Base-by-base conservation (phyloP, 2,113 vertebrate genomes). In the Rhea americana region DNA sequence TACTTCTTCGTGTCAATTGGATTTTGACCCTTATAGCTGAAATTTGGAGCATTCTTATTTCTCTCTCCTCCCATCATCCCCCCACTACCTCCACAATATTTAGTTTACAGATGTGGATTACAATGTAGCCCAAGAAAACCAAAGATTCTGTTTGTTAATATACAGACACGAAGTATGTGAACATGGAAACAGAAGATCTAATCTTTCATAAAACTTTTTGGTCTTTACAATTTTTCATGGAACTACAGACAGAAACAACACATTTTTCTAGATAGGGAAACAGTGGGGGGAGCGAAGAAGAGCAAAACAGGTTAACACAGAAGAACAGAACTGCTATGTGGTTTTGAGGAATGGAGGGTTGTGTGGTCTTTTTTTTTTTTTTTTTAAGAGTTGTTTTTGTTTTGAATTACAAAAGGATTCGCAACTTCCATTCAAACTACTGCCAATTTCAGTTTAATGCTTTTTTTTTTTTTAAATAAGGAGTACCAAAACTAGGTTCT, bases 401-500 rank as follows among this genome's bases (percentile, higher is more conserved):
- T 73, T 79, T 28, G 45, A 55, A 68, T 26, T 76, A 43, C 35
- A 16, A 61, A 16, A 24, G 45, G 66, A 66, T 87, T 87, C 88
- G 63, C 79, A 87, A 59, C 35, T 47, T 43, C 75, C 65, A 68
- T 77, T 37, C 45, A 39, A 80, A 47, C 71, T 45, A 67, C 4
- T 22, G 66, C 25, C 56, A 68, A 24, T 70, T 91, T 87, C 65
- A 75, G 68, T 72, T 84, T 74, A 91, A 35, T 35, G 35, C 35
- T 35, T 35, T 35, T 35, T 35, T 79, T 65, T 84, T 30, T 70
- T 88, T 91, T 13, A 71, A 58, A 30, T 32, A 18, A 94, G 67
- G 73, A 82, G 68, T 24, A 89, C 53, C 65, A 90, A 83, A 89
- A 28, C 45, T 45, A 65, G 76, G 24, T 16, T 17, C 87, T 73